phyloP scores from a whole-genome alignment of 2,113 vertebrate species.

The Petrocephalus zakoni region DNA sequence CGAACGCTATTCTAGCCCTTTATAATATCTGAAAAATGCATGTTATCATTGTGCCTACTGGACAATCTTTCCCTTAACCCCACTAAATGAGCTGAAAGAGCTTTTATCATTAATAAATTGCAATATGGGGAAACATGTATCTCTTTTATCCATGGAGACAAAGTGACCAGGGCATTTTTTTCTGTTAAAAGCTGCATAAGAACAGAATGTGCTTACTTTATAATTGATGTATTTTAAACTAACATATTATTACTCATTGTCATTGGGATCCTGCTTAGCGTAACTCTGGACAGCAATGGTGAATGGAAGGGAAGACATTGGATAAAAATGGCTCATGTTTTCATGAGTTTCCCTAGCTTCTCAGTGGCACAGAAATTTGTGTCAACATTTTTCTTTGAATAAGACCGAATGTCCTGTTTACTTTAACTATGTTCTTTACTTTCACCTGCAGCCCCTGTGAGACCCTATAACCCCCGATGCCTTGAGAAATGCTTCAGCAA shows the following conservation, averaged over 20 bases:
- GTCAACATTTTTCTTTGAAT: neutral
- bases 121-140: neutral
- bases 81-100: conserved; percentile 1
- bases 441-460: neutral
- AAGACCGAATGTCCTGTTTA: neutral
- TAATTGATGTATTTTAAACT: conserved; percentile 24
- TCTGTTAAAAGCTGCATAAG: neutral
- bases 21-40: neutral
- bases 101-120: conserved; percentile 19
- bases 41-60: conserved; percentile 1
- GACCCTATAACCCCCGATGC: neutral
- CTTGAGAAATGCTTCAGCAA: neutral
- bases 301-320: neutral
- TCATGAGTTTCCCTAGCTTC: neutral
- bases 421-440: neutral
- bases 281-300: conserved; percentile 12
- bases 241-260: conserved; percentile 22
- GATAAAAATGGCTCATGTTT: neutral
- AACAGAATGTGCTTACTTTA: conserved; percentile 20
- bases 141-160: neutral
- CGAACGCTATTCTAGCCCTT: neutral
- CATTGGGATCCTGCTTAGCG: conserved; percentile 12
- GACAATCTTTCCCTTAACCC: neutral
- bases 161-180: conserved; percentile 7
- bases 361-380: neutral